Conservation (phyloP, 2,113 vertebrate species). For the Ciconia boyciana region DNA sequence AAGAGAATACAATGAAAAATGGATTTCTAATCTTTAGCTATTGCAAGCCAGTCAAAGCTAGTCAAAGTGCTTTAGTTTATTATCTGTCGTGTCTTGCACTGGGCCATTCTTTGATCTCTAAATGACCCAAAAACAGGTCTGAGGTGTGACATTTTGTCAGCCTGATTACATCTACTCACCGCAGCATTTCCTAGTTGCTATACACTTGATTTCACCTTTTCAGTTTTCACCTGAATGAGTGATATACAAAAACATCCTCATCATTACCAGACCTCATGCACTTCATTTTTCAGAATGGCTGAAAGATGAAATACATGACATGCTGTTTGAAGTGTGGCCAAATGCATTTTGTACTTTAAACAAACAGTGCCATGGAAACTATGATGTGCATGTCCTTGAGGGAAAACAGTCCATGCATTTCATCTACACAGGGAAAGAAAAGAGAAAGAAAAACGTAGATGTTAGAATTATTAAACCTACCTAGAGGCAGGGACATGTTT, state of each 20-base stretch:
- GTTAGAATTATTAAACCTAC: conserved; percentile 16
- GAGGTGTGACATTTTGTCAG: conserved; percentile 34
- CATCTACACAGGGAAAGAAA: not conserved
- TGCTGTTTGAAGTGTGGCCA: conserved; percentile 38
- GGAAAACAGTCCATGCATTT: conserved; percentile 27
- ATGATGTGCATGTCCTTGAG: conserved; percentile 29
- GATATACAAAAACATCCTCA: conserved; percentile 4
- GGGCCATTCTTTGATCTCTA: conserved; percentile 33
- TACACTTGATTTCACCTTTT: conserved; percentile 60
- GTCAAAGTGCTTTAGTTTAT: conserved; percentile 16
- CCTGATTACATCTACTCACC: conserved; percentile 15
- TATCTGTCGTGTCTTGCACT: not conserved
- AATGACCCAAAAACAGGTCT: not conserved
- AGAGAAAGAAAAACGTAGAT: not conserved
- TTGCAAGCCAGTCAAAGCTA: conserved; percentile 42
- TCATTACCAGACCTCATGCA: not conserved
- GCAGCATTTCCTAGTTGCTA: not conserved
- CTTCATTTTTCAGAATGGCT: conserved; percentile 32
- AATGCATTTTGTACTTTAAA: conserved; percentile 48
- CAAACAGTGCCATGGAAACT: conserved; percentile 32
- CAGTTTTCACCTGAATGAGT: conserved; percentile 49
- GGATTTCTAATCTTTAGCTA: conserved; percentile 49
- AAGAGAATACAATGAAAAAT: conserved; percentile 39
- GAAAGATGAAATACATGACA: conserved; percentile 8
- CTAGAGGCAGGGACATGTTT: not conserved